phyloP scores from a whole-genome alignment of 2,888 invertebrate species.

The Drosophila barbarae region DNA sequence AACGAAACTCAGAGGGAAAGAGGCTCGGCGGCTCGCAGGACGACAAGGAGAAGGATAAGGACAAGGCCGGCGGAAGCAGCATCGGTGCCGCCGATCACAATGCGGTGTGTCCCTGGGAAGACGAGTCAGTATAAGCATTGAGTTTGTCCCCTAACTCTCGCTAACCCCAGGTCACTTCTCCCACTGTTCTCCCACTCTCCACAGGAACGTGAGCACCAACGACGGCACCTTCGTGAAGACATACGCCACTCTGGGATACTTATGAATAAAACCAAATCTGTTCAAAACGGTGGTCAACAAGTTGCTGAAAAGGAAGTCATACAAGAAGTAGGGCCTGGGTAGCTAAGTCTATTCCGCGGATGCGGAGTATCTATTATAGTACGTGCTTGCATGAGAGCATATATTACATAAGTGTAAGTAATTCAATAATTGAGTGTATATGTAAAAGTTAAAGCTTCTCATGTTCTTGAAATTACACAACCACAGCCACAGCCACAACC shows the following conservation, averaged over 20 bases:
- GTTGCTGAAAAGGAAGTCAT: conserved; percentile 57
- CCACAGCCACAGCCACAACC: not conserved
- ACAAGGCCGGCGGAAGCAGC: conserved; percentile 21
- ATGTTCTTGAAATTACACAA: conserved; percentile 21
- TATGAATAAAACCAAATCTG: conserved; percentile 82
- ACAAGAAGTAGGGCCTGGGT: conserved; percentile 50
- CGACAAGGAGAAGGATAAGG: conserved; percentile 63
- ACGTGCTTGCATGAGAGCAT: conserved; percentile 10
- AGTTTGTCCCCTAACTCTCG: not conserved
- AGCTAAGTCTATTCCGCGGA: conserved; percentile 15
- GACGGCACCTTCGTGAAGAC: conserved; percentile 96
- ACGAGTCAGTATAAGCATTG: conserved; percentile 87
- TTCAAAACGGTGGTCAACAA: conserved; percentile 62
- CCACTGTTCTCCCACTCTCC: conserved; percentile 78
- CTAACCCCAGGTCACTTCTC: not conserved
- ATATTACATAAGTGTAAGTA: conserved; percentile 23
- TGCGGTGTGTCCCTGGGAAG: conserved; percentile 96
- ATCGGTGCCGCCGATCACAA: conserved; percentile 82
- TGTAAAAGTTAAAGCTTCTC: conserved; percentile 32
- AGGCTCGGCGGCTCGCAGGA: conserved; percentile 65
- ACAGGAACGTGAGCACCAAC: conserved; percentile 89
- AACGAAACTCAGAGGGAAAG: conserved; percentile 72
- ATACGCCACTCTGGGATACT: conserved; percentile 95
- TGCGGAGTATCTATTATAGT: conserved; percentile 10
- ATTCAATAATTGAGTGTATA: conserved; percentile 32